Percentiles rank a stretch among this genome's conserved stretches.
These are phyloP conservation scores for Periparus ater DNA, from an alignment of 2,797 vertebrate species.

Conservation along the genomic window DNA sequence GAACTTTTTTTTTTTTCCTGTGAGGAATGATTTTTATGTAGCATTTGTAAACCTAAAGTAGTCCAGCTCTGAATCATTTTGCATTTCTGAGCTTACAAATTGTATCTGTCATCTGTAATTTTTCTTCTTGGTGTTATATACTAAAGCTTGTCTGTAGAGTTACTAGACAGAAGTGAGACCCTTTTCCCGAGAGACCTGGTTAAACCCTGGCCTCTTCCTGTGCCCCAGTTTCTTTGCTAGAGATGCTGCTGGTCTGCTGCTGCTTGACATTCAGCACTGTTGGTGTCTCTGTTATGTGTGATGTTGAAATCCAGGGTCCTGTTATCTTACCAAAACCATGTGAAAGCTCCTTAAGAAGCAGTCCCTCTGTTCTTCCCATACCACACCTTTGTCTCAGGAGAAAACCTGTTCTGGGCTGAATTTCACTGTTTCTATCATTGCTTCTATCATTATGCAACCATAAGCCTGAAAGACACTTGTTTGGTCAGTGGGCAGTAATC, in stretches of 20 bases:
- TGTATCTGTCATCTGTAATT: neutral
- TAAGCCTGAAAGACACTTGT: neutral
- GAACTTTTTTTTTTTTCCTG: neutral
- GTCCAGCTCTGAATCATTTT: neutral
- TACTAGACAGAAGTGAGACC: neutral
- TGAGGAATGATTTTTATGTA: neutral
- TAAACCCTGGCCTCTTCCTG: neutral
- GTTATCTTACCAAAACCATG: neutral
- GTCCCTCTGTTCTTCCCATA: neutral
- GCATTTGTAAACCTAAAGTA: neutral
- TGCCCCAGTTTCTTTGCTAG: neutral
- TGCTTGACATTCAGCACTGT: neutral
- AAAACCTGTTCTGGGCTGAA: neutral
- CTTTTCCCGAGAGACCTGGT: neutral
- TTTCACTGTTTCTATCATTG: neutral
- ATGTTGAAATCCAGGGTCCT: slow-evolving; percentile 1
- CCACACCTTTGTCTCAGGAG: neutral
- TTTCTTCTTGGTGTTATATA: neutral
- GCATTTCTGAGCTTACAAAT: neutral
- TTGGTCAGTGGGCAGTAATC: neutral
- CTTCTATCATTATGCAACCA: neutral
- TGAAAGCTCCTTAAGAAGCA: neutral
- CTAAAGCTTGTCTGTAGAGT: neutral
- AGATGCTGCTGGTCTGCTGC: neutral
- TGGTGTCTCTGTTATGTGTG: neutral